Base-by-base conservation (phyloP, 2,113 vertebrate genomes). In the Psilopsiagon aurifrons region DNA sequence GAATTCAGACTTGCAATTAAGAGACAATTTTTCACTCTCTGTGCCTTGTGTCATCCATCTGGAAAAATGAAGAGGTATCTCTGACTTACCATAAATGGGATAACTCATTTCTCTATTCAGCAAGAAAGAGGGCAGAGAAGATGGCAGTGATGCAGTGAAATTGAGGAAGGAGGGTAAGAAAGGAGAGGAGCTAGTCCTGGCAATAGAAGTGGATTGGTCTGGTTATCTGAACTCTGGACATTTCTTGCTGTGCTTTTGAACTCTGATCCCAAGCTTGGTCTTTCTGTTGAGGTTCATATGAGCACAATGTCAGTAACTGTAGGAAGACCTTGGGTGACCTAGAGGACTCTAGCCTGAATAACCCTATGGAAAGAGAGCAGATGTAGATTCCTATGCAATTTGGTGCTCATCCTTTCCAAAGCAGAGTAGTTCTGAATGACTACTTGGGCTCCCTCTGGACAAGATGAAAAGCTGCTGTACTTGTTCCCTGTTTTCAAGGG, bases 341-440 rank as follows among this genome's bases (percentile, higher is more conserved):
- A 5, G 28, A 39, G 51, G 12, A 13, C 59, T 60, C 39, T 12
- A 12, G 31, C n/a, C 15, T 27, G 70, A 22, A 4, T 28, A 27
- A 28, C 0, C 35, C 54, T 6, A 5, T 24, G 57, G 83, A 57
- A 13, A 13, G 57, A 49, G 44, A n/a, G n/a, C 2, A 0, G 7
- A 0, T 11, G 16, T 3, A 1, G n/a, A 7, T 4, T 25, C 64
- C 52, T 1, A 0, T 31, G 8, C n/a, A 15, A 0, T 0, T 2
- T 4, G 1, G 5, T 0, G 4, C 63, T 75, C 13, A 7, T 31
- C 35, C 57, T 39, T 43, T 29, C 51, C 81, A 80, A n/a, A 59
- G 46, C 27, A 67, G 0, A 0, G 0, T 79, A 43, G 7, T 22
- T 43, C 80, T 11, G 27, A 43, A 2, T 4, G 60, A 1, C 35